Evolutionary conservation across 2,797 vertebrate species (phyloP), one percentile per base, ranked within the genome.

Genomic region (Onychomys leucogaster): DNA sequence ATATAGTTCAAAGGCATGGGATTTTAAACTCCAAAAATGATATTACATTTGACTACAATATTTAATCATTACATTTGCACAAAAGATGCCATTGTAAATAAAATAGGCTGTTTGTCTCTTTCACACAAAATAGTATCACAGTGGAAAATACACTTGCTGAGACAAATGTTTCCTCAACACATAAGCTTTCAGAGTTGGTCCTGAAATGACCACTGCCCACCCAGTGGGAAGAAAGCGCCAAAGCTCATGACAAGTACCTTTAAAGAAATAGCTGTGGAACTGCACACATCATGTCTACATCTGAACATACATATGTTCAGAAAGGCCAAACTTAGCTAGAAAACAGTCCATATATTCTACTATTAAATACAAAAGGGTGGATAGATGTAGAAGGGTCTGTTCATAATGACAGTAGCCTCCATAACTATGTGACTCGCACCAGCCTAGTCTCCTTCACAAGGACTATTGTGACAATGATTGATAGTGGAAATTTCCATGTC

Each of bases 21-120:
- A 43, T 41, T 93, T 73, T 85, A 95, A 93, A 83, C 73, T 89
- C 17, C n/a, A 25, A 81, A 34, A 17, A 94, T 41, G 37, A 14
- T 90, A 41, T n/a, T 90, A 7, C 90, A 69, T 81, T 88, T 63
- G 23, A 87, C 34, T 81, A 73, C 76, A 21, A 25, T 76, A 17
- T 57, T 92, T 88, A 88, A 67, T 63, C 5, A 65, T 46, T 63
- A 32, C 16, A 84, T 32, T 82, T 57, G 21, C 27, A 49, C 21
- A 73, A 65, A 84, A 73, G 29, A 83, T 9, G 49, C 3, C 25
- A 1, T 63, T 12, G 52, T 83, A n/a, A 81, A 37, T 46, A 77
- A 83, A 63, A 91, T 2, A 80, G 27, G 16, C 55, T 82, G 78
- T 63, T 75, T 32, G 41, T 87, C 87, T 95, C 23, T 59, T 5